Base-by-base conservation (phyloP, 2,888 invertebrate species). In the Drosophila suboccidentalis region DNA sequence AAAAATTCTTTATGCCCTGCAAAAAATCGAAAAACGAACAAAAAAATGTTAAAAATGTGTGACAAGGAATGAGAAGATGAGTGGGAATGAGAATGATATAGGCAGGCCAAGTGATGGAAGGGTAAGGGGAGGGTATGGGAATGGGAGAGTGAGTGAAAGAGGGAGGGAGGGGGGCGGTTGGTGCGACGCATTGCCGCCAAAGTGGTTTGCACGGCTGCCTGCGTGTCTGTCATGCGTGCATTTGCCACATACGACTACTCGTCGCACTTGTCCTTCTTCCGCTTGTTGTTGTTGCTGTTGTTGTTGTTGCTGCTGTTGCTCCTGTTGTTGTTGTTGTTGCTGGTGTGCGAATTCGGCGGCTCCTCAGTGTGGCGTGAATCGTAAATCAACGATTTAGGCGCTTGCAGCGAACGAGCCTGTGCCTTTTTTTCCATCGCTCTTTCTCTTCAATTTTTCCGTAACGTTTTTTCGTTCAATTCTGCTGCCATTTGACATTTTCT, bases 351-450 rank as follows among this genome's bases (percentile, higher is more conserved):
- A 81, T 82, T 78, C 73, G 82, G 71, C 70, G 75, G 76, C 85
- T 87, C 72, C 88, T 86, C 85, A 86, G 80, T 83, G 85, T 88
- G 86, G 85, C 86, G 86, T 86, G 80, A 87, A 87, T 82, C 89
- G 90, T 90, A 90, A 90, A 90, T 90, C 90, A 90, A 90, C 84
- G 90, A 90, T 88, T 90, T 90, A 85, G 87, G 80, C 84, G 71
- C 84, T 80, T 80, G 78, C 84, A 87, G 78, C 80, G 73, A 70
- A 71, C 62, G 70, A 68, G 71, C 54, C 63, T 61, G 32, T 32
- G 9, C 5, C 6, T 26, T 71, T 66, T 74, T 71, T 59, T 63
- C 29, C 2, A 8, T 68, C 62, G 51, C 47, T 38, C 50, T 60
- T 63, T 65, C 41, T 19, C 58, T 50, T 46, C 41, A 57, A 15